These are phyloP conservation scores for Spea hammondii DNA, from an alignment of 2,797 vertebrate species.

Conservation along the genomic window DNA sequence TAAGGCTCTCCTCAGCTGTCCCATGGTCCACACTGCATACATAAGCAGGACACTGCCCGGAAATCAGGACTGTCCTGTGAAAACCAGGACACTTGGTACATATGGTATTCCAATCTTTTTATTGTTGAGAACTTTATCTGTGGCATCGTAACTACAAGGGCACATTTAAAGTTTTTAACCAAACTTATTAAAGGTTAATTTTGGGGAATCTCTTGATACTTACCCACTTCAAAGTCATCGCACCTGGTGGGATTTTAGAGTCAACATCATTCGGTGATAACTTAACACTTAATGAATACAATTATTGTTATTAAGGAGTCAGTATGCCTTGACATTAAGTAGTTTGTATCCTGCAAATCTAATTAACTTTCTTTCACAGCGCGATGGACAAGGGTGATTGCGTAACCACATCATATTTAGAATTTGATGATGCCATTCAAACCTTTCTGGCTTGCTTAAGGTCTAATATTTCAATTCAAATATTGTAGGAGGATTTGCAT, in stretches of 20 bases:
- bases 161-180: too few relatives aligned
- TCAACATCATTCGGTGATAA: conserved; percentile 33
- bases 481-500: conserved; percentile 2
- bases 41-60: too few relatives aligned
- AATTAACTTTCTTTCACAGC: conserved; percentile 45
- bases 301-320: conserved; percentile 38
- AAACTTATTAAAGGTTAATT: too few relatives aligned
- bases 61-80: too few relatives aligned
- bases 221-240: conserved; percentile 18
- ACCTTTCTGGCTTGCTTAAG: conserved; percentile 22
- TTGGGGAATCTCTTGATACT: not conserved
- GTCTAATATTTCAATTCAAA: conserved; percentile 37
- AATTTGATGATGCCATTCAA: conserved; percentile 19
- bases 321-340: conserved; percentile 16
- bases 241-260: conserved; percentile 30
- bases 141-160: too few relatives aligned
- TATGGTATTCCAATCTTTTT: too few relatives aligned
- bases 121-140: too few relatives aligned
- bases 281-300: conserved; percentile 39
- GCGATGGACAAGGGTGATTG: conserved; percentile 45
- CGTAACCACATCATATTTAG: conserved; percentile 41
- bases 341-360: conserved; percentile 37
- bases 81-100: too few relatives aligned
- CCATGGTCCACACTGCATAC: too few relatives aligned
- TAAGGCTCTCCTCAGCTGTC: too few relatives aligned